These are phyloP conservation scores for Pandemis heparana DNA, from an alignment of 2,888 invertebrate species.

Conservation along the genomic window DNA sequence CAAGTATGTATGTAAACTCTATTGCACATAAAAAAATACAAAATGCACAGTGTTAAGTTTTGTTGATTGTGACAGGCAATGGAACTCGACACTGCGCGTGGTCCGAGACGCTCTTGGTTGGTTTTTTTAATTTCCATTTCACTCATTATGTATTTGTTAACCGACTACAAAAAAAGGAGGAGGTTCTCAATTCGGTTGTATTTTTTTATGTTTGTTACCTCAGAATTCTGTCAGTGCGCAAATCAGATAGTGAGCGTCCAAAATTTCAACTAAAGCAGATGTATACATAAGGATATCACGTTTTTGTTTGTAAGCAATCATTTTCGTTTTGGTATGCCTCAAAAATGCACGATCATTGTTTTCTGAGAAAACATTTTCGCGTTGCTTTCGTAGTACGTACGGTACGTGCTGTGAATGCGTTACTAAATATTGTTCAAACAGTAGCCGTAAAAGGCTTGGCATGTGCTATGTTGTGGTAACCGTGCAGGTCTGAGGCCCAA, in stretches of 20 bases:
- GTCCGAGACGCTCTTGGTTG: no score
- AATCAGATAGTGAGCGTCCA: not conserved
- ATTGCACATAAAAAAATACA: no score
- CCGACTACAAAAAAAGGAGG: no score
- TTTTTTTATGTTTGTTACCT: no score
- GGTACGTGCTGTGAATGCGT: conserved; percentile 15
- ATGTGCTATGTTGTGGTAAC: conserved; percentile 29
- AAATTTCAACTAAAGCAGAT: not conserved
- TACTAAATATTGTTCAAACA: conserved; percentile 37
- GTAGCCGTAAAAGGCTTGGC: conserved; percentile 15
- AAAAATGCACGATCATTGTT: conserved; percentile 42
- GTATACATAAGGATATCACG: not conserved
- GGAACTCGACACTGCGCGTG: no score
- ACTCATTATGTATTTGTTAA: no score
- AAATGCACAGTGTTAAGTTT: no score
- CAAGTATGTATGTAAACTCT: no score
- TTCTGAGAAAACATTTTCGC: conserved; percentile 29
- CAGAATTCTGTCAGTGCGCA: no score
- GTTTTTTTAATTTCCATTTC: no score
- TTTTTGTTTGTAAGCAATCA: conserved; percentile 27
- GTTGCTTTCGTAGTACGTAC: conserved; percentile 2
- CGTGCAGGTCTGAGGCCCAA: conserved; percentile 10
- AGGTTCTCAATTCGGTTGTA: no score
- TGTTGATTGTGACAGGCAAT: no score
- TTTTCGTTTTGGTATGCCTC: conserved; percentile 24